Evolutionary conservation across 2,113 vertebrate species (phyloP).

Genomic region (Pantherophis guttatus): DNA sequence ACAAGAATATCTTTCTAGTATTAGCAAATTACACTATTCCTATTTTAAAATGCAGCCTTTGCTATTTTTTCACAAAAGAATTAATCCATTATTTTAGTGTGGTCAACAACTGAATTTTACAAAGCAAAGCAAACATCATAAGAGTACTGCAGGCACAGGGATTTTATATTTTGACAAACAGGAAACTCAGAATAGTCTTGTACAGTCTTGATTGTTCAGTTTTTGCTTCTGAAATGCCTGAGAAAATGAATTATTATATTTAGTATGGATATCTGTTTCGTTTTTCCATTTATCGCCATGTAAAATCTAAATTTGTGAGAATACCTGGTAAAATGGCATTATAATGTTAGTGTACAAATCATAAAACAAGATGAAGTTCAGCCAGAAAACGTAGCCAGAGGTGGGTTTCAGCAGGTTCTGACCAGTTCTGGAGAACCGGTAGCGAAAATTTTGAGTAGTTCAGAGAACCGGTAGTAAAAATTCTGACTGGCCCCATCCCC

Average conservation of each 20-base stretch:
- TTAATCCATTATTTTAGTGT: slow-evolving; percentile 43
- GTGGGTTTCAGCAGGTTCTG: too few species aligned
- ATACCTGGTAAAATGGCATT: neutral
- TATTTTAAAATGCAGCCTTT: slow-evolving; percentile 45
- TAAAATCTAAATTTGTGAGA: neutral
- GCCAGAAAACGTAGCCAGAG: neutral
- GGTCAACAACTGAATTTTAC: slow-evolving; percentile 42
- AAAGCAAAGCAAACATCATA: slow-evolving; percentile 49
- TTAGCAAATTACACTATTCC: neutral
- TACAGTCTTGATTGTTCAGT: neutral
- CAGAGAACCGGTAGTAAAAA: too few species aligned
- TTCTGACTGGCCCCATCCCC: too few species aligned
- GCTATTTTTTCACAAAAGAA: slow-evolving; percentile 56
- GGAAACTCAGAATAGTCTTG: slow-evolving; percentile 37
- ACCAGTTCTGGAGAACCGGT: too few species aligned
- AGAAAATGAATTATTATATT: slow-evolving; percentile 20
- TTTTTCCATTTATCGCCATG: neutral
- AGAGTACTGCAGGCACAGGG: slow-evolving; percentile 23
- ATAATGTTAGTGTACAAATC: neutral
- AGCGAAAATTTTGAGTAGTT: too few species aligned
- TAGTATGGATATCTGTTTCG: slow-evolving; percentile 6
- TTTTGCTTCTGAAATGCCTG: neutral
- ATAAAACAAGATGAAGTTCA: neutral
- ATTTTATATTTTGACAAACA: slow-evolving; percentile 29
- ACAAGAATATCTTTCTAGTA: neutral